Evolutionary conservation across 2,888 invertebrate species (phyloP), one percentile per base, ranked within the genome.

Genomic region (Andrena minutula): DNA sequence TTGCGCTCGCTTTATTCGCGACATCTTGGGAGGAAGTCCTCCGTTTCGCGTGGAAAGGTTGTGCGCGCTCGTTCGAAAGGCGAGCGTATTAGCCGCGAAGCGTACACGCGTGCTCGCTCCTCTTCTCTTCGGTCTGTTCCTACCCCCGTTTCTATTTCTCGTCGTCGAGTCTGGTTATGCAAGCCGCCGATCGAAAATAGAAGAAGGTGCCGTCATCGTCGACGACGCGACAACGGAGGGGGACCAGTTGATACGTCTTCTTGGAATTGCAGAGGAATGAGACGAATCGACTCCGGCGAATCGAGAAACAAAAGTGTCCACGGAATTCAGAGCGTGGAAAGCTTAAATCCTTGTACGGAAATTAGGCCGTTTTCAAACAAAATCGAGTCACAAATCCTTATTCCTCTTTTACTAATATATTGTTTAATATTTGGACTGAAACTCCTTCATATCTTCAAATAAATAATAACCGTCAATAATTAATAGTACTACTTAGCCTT

Each of bases 141-240:
- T 65, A 66, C 66, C 74, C 12, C 71, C 70, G 81, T 77, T 80
- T 83, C 88, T 79, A 73, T 86, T 87, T 65, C 79, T 83, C 75
- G 64, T 78, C 81, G 63, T 47, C 66, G 88, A 74, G 83, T 49
- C 76, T 64, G 79, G 82, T 86, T 88, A 88, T 82, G 86, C 79
- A 88, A 88, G 83, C 66, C 77, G 75, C 53, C 60, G 84, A 84
- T 89, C 88, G 84, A 86, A 88, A 88, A 88, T 88, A 88, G 89
- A 88, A 87, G 85, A 86, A 81, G 87, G 70, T 64, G 81, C 78
- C 86, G 76, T 71, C 80, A 74, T 65, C 76, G 79, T 79, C 75
- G 78, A 61, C 81, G 78, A 72, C 28, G 86, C 86, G 78, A 85
- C 87, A 76, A 84, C 79, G 53, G 71, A 75, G 75, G 61, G 71